Evolutionary conservation across 2,888 invertebrate species (phyloP).

Genomic region (Nycteola revayana): DNA sequence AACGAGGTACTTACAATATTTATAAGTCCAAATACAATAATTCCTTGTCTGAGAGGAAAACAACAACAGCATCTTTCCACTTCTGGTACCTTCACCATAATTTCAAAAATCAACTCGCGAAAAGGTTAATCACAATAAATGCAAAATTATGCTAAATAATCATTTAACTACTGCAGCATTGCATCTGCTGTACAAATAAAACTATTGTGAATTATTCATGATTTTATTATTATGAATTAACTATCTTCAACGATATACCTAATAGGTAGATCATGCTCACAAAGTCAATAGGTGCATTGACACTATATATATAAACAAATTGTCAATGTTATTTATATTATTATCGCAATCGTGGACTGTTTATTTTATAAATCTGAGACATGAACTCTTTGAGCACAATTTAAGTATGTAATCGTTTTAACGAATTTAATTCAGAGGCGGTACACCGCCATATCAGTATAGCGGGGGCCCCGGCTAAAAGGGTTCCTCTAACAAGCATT

Average conservation of each 20-base stretch:
- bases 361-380: constrained; percentile 10
- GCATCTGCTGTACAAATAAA: constrained; percentile 24
- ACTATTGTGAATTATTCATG: constrained; percentile 26
- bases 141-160: constrained; percentile 12
- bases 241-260: constrained; percentile 23
- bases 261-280: constrained; percentile 15
- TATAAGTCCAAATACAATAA: constrained; percentile 64
- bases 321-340: constrained; percentile 24
- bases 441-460: no score
- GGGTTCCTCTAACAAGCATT: no score
- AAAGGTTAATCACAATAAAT: neutral
- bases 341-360: constrained; percentile 16
- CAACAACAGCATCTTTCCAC: constrained; percentile 68
- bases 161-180: constrained; percentile 6
- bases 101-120: neutral
- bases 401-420: no score
- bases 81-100: constrained; percentile 52
- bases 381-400: neutral
- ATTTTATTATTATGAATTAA: constrained; percentile 18
- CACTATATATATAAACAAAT: constrained; percentile 24
- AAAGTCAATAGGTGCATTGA: constrained; percentile 37
- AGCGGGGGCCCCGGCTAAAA: no score
- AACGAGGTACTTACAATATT: constrained; percentile 68
- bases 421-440: no score
- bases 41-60: constrained; percentile 63